Evolutionary conservation across 2,797 vertebrate species (phyloP), one percentile per base, ranked within the genome.

Genomic region (Dipus sagitta): DNA sequence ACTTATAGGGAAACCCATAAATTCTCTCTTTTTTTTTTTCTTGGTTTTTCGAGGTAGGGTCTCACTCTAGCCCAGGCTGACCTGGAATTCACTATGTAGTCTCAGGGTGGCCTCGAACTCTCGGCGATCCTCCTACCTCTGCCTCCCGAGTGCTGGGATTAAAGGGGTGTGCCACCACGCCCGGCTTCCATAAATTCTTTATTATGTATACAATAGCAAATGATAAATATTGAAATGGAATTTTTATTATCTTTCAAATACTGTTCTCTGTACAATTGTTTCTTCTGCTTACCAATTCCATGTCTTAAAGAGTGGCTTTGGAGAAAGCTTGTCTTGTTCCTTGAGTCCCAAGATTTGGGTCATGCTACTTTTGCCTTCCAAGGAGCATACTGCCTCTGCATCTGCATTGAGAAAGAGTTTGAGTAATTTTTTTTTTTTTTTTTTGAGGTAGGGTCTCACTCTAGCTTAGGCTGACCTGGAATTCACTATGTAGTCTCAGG

Each of bases 241-340:
- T 95, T 92, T 95, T 86, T 94, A 83, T 75, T 93, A 32, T 23
- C 28, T 93, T 95, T 90, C 82, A 75, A 94, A 58, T 83, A 74
- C 2, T 52, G 76, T 74, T 90, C 15, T 84, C 11, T 20, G 18
- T 26, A 26, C 80, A 78, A 60, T 86, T 72, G 6, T 80, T 96
- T 26, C 21, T 92, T 34, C 21, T 32, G 58, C 52, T 58, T 81
- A 72, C 60, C 42, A 42, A 42, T 24, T 62, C 47, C 47, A 8
- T 77, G 26, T 64, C n/a, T 32, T 79, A 76, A 70, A 17, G n/a
- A 0, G 23, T 42, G 32, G 32, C 28, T 90, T 75, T 85, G 62
- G 42, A 54, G 23, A 65, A 58, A 78, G 34, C 67, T 13, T n/a
- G n/a, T 80, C 70, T 85, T 87, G 15, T 92, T 84, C 70, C 30